Conservation (phyloP, 1,140 invertebrate species). For the Drosophila virilis region DNA sequence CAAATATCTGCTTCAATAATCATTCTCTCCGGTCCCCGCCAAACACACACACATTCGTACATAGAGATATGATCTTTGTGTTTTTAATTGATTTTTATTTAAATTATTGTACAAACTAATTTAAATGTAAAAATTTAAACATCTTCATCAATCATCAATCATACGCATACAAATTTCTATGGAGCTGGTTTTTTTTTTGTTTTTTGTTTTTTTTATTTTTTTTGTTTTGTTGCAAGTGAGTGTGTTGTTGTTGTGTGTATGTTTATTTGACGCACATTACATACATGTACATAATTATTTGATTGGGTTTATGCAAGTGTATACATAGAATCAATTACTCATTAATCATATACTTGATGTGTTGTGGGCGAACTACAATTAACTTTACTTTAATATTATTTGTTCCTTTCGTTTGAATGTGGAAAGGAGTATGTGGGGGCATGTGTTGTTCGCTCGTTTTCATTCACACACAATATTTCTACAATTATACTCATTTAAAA, state of each 20-base stretch:
- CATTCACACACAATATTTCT: slow-evolving; percentile 79
- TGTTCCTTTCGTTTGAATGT: slow-evolving; percentile 35
- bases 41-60: slow-evolving; percentile 27
- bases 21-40: slow-evolving; percentile 28
- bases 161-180: slow-evolving; percentile 72
- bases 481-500: slow-evolving; percentile 75
- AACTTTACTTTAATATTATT: slow-evolving; percentile 44
- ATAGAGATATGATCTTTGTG: slow-evolving; percentile 28
- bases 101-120: slow-evolving; percentile 83
- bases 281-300: slow-evolving; percentile 53
- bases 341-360: slow-evolving; percentile 29
- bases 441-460: slow-evolving; percentile 40
- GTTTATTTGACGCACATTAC: slow-evolving; percentile 52
- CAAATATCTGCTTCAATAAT: slow-evolving; percentile 8
- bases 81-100: slow-evolving; percentile 82
- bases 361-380: slow-evolving; percentile 48
- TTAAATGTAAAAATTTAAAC: slow-evolving; percentile 81
- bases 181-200: slow-evolving; percentile 34
- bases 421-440: slow-evolving; percentile 29
- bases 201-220: slow-evolving; percentile 29
- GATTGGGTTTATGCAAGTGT: slow-evolving; percentile 68
- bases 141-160: slow-evolving; percentile 65
- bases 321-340: slow-evolving; percentile 64
- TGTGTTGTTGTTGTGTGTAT: slow-evolving; percentile 25
- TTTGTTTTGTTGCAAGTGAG: slow-evolving; percentile 25